These are phyloP conservation scores for Cariama cristata DNA, from an alignment of 2,113 vertebrate species.

Conservation along the genomic window DNA sequence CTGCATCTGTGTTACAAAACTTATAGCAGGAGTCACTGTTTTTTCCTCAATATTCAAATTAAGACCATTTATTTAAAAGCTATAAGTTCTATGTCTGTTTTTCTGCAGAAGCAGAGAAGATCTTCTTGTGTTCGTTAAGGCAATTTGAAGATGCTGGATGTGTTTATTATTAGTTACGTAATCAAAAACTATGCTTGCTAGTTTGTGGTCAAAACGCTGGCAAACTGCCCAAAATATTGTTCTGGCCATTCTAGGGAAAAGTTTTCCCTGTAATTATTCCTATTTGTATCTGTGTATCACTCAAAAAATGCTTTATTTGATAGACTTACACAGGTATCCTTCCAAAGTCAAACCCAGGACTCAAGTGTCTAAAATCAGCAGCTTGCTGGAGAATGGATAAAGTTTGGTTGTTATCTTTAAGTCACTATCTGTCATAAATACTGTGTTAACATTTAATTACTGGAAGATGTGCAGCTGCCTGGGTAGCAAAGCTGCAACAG, in stretches of 20 bases:
- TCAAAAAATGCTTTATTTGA: not conserved
- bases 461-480: not conserved
- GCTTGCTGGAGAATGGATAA: not conserved
- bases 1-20: not conserved
- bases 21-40: not conserved
- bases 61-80: not conserved
- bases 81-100: fast-evolving
- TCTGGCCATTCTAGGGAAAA: not conserved
- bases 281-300: not conserved
- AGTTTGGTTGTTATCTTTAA: not conserved
- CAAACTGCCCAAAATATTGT: not conserved
- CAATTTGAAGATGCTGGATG: not conserved
- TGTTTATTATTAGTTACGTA: not conserved
- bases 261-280: not conserved
- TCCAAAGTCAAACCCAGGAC: not conserved
- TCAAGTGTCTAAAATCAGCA: not conserved
- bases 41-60: not conserved
- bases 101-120: not conserved
- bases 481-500: not conserved
- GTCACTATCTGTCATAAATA: not conserved
- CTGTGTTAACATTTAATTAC: not conserved
- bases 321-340: not conserved
- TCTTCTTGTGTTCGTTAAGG: not conserved
- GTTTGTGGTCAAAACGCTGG: not conserved
- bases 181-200: not conserved